phyloP scores from a whole-genome alignment of 2,113 vertebrate genomes.

The Paradoxurus hermaphroditus region DNA sequence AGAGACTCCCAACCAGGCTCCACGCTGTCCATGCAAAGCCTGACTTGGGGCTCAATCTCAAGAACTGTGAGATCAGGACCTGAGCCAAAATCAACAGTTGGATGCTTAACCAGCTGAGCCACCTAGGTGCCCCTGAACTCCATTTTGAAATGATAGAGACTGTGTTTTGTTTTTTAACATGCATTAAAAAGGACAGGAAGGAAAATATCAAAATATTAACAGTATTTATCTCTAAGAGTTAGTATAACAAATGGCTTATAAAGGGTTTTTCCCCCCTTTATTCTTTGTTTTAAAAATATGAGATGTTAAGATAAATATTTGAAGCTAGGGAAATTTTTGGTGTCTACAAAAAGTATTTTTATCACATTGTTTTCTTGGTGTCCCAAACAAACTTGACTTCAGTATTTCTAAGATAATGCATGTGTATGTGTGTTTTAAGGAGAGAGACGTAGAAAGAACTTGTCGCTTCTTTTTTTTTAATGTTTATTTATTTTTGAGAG shows the following conservation, averaged over 20 bases:
- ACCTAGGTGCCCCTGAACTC: not conserved
- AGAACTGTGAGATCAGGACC: too few species aligned
- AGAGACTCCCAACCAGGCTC: too few species aligned
- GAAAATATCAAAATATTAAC: not conserved
- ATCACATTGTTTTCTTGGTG: not conserved
- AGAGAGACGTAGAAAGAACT: not conserved
- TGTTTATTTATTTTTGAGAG: too few species aligned
- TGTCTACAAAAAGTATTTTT: not conserved
- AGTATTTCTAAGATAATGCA: not conserved
- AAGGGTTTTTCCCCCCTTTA: not conserved
- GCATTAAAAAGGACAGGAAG: not conserved
- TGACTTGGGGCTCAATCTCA: too few species aligned
- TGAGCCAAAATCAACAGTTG: too few species aligned
- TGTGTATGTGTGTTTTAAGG: not conserved
- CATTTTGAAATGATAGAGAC: slow-evolving; percentile 29
- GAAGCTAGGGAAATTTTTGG: not conserved
- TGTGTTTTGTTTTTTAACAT: not conserved
- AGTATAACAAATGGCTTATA: not conserved
- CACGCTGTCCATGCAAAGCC: too few species aligned
- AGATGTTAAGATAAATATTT: slow-evolving; percentile 6
- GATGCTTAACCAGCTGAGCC: too few species aligned
- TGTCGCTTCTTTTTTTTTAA: not conserved
- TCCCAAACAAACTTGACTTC: not conserved
- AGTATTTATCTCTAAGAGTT: not conserved
- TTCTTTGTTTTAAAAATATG: not conserved